Evolutionary conservation across 2,113 vertebrate species (phyloP), one percentile per base, ranked within the genome.

Genomic region (Microcebus jonahi): DNA sequence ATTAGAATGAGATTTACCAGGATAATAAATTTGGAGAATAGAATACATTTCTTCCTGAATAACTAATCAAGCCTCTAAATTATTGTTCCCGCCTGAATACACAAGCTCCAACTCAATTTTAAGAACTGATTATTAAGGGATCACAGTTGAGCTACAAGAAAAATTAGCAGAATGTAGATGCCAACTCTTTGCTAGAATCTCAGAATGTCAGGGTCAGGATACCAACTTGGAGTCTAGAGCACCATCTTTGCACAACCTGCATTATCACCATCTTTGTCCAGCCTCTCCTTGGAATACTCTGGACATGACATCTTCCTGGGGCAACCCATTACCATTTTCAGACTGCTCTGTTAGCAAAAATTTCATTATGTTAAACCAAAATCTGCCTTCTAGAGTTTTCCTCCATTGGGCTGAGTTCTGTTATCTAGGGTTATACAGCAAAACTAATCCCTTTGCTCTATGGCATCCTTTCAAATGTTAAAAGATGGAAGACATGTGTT

Each of bases 101-200:
- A 23, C 10, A 88, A 67, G 4, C 1, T 90, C 42, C 27, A 81
- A 63, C 23, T 90, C 50, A 70, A 23, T 79, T 92, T 84, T 71
- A 86, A 90, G 39, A 92, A 55, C 55, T 73, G 29, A 82, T 83
- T 14, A 77, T 50, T 77, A 93, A 95, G 15, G 86, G 79, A 77
- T 71, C 12, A 31, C 67, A 92, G 34, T 86, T 82, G 50, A 89
- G 45, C 11, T 82, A 42, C 17, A 59, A 88, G 75, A 76, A 90
- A 96, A 73, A 50, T 29, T n/a, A 45, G 27, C 18, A 67, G 75
- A 29, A 73, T 79, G 20, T 61, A 61, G 20, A 83, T n/a, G 39
- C 23, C 53, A 71, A 29, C 7, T 90, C 75, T 88, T 3, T 91
- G 81, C n/a, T 63, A 68, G 17, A 48, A 55, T 36, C 21, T 6